Base-by-base conservation (phyloP, 2,113 vertebrate species). In the Myrmophylax atrothorax region DNA sequence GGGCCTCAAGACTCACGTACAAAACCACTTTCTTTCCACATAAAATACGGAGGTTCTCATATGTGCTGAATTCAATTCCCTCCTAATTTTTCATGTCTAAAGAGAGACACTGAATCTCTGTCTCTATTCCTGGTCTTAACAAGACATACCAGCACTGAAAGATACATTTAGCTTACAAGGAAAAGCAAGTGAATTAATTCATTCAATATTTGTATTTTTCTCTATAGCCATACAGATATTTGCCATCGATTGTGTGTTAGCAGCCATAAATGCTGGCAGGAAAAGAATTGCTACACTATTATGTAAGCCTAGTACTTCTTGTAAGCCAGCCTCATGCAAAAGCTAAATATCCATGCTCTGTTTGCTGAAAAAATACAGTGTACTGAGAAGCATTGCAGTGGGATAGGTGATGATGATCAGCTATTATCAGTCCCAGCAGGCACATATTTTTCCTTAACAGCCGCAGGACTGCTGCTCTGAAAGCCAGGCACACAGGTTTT, bases 401-500 rank as follows among this genome's bases (percentile, higher is more conserved):
- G 96, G 93, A 96, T 93, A 95, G 88, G 95, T 96, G 98, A 88
- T 97, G 94, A 97, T 97, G 96, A 97, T 97, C 97, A 97, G 97
- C 97, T 97, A 97, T 97, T 96, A 96, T 93, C 95, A 96, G 91
- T 97, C 93, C 96, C 96, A 96, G 93, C 94, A 97, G 96, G 95
- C 87, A 94, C 80, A 86, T 95, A 97, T 97, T 93, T 97, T 95
- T 96, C 92, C 95, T 74, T 96, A 94, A 96, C 92, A 97, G 95
- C 85, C 38, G 3, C 66, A 94, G 91, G 91, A 96, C 87, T 89
- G 92, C 75, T 94, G 91, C 89, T 93, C 76, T 96, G 92, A 84
- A 97, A 96, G 92, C 91, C 82, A 96, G 86, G 91, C 93, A 92
- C 87, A 95, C 89, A 88, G 92, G 85, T 81, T 96, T 96, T 96